Evolutionary conservation across 2,888 invertebrate species (phyloP).

Genomic region (Plutella xylostella): DNA sequence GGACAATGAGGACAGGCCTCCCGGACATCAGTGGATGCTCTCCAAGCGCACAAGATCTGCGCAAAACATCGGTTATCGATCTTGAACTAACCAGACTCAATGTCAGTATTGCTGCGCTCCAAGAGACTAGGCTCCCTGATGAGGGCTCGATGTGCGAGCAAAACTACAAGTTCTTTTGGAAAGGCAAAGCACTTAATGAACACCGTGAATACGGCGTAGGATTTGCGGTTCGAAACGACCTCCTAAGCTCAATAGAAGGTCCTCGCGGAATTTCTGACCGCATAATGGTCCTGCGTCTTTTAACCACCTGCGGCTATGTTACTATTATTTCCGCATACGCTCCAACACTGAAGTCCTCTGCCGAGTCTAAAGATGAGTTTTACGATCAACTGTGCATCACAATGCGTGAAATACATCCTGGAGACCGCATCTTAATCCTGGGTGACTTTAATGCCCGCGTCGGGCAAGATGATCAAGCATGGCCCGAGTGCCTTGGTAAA

Average conservation of each 20-base stretch:
- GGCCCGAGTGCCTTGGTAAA: neutral
- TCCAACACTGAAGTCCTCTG: too few species aligned
- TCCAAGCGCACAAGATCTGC: neutral
- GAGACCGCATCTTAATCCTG: neutral
- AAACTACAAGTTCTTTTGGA: constrained; percentile 8
- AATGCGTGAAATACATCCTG: neutral
- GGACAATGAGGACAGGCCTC: constrained; percentile 12
- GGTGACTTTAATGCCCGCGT: constrained; percentile 4
- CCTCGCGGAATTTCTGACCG: neutral
- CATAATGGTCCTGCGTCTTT: neutral
- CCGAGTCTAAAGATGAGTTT: too few species aligned
- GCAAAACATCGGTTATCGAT: constrained; percentile 13
- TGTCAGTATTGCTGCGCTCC: constrained; percentile 13
- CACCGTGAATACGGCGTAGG: neutral
- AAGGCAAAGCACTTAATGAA: neutral
- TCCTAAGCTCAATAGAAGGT: neutral
- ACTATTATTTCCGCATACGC: neutral
- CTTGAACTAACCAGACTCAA: constrained; percentile 11
- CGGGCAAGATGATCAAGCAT: neutral
- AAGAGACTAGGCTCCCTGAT: constrained; percentile 15
- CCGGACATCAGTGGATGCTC: constrained; percentile 10
- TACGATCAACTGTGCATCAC: too few species aligned
- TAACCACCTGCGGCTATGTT: neutral
- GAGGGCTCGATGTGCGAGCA: constrained; percentile 13
- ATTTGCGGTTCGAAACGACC: neutral